These are phyloP conservation scores for Anabacerthia variegaticeps DNA, from an alignment of 2,797 vertebrate species.

Conservation along the genomic window DNA sequence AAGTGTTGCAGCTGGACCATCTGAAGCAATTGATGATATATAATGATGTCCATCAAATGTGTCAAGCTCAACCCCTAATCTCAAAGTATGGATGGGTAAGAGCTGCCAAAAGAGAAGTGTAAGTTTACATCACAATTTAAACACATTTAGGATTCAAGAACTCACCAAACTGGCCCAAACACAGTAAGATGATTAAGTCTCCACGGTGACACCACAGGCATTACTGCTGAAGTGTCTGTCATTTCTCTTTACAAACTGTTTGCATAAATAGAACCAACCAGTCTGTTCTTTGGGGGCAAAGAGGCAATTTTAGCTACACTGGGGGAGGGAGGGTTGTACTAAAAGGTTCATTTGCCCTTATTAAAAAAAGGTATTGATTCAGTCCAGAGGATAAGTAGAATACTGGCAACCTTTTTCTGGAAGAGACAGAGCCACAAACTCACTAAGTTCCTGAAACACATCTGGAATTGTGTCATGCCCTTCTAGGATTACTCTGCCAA, in stretches of 20 bases:
- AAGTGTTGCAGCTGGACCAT: conserved; percentile 85
- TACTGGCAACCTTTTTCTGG: not conserved
- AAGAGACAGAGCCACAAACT: not conserved
- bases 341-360: not conserved
- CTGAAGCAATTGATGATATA: conserved; percentile 89
- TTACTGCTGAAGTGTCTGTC: not conserved
- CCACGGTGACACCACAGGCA: not conserved
- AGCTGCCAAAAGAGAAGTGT: conserved; percentile 75
- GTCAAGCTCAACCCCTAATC: conserved; percentile 93
- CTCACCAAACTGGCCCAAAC: not conserved
- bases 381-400: not conserved
- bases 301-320: not conserved
- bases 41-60: conserved; percentile 96
- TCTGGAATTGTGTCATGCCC: not conserved
- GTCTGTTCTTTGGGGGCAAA: not conserved
- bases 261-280: not conserved
- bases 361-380: not conserved
- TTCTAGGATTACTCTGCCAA: not conserved
- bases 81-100: conserved; percentile 90
- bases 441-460: not conserved
- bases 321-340: not conserved
- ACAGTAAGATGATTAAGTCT: not conserved
- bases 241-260: not conserved
- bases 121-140: not conserved
- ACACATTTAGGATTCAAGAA: not conserved